A percentile compares a stretch with the other conserved stretches of the same genome.
These are phyloP conservation scores for Malaclemys terrapin DNA, from an alignment of 2,113 vertebrate genomes.

Conservation along the genomic window DNA sequence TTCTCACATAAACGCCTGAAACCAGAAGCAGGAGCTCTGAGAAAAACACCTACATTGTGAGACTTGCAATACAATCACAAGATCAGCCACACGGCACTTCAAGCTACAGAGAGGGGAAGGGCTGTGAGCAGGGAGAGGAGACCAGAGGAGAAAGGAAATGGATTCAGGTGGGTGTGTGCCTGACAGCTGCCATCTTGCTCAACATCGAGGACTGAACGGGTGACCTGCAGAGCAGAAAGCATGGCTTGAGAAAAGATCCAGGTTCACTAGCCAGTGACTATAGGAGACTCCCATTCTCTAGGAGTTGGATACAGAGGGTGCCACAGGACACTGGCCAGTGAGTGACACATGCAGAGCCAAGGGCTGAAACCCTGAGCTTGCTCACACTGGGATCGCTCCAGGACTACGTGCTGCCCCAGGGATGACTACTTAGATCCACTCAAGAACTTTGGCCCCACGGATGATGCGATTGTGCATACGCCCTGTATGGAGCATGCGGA, in stretches of 20 bases:
- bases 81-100: background rate
- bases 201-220: background rate
- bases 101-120: no score
- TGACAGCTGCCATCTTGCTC: no score
- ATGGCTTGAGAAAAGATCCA: background rate
- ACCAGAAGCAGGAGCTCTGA: background rate
- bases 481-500: rapidly evolving
- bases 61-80: background rate
- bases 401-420: background rate
- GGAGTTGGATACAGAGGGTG: background rate
- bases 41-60: background rate
- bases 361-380: background rate
- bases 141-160: background rate
- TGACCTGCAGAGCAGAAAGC: background rate
- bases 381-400: background rate
- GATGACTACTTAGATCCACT: rapidly evolving
- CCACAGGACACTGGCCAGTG: no score
- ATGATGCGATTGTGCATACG: background rate
- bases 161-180: background rate
- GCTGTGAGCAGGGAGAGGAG: background rate
- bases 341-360: background rate
- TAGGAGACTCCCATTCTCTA: background rate
- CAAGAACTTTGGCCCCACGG: background rate
- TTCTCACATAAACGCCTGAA: rapidly evolving
- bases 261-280: background rate